These are phyloP conservation scores for Alethe castanea DNA, from an alignment of 2,113 vertebrate species.

Conservation along the genomic window DNA sequence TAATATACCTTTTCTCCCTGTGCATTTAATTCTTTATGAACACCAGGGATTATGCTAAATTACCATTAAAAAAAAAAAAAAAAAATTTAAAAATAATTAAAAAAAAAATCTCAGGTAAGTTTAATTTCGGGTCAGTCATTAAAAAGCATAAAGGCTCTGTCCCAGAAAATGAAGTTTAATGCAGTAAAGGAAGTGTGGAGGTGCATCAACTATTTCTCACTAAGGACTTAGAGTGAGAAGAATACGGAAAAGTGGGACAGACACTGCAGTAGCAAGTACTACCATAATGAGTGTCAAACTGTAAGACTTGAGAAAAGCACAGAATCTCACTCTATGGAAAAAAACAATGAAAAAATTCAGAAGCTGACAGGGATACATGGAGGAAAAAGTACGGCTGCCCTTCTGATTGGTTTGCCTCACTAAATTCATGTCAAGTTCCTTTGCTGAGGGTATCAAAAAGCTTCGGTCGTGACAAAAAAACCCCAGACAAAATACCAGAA, in stretches of 20 bases:
- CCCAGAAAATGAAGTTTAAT: not conserved
- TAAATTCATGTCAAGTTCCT: not conserved
- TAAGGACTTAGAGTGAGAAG: not conserved
- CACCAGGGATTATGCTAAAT: not conserved
- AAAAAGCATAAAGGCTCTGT: not conserved
- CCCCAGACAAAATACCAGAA: not conserved
- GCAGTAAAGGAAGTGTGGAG: not conserved
- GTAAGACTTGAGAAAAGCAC: not conserved
- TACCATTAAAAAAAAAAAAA: not conserved
- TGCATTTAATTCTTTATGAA: not conserved
- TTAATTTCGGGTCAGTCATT: not conserved
- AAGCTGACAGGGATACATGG: not conserved
- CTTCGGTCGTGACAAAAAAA: not conserved
- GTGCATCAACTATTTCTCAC: not conserved
- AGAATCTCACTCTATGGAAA: not conserved
- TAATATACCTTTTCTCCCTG: not conserved
- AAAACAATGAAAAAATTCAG: not conserved
- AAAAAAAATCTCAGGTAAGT: not conserved
- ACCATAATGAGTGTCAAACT: not conserved
- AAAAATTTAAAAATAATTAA: not conserved
- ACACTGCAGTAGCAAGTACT: not conserved
- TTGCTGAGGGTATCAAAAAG: not conserved
- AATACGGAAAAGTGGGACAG: not conserved
- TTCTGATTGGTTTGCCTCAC: not conserved
- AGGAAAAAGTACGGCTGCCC: not conserved